Evolutionary conservation across 1,140 invertebrate species (phyloP).

Genomic region (Zaprionus taronus): DNA sequence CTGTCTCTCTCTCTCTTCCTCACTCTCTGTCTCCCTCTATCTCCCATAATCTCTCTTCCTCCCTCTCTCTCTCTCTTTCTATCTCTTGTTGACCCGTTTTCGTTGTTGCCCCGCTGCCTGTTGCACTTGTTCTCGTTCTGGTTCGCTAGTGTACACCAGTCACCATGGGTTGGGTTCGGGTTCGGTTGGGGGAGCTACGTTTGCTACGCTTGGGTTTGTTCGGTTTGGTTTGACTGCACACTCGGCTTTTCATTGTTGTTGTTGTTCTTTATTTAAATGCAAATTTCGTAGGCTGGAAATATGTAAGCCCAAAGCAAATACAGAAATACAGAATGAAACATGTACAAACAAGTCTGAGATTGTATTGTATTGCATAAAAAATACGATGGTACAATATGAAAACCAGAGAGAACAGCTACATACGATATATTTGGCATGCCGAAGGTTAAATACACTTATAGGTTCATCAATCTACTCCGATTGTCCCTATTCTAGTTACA

Average conservation of each 20-base stretch:
- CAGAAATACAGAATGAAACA: not conserved
- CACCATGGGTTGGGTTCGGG: constrained; percentile 27
- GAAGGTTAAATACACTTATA: no score
- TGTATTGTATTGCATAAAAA: no score
- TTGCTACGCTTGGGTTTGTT: constrained; percentile 31
- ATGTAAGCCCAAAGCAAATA: constrained; percentile 11
- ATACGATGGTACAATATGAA: no score
- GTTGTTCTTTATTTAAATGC: constrained; percentile 37
- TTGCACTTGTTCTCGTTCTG: constrained; percentile 71
- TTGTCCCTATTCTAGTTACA: no score
- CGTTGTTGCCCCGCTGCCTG: constrained; percentile 41
- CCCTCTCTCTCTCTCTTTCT: constrained; percentile 22
- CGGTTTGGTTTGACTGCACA: constrained; percentile 6
- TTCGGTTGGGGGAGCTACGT: constrained; percentile 17
- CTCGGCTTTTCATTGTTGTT: constrained; percentile 34
- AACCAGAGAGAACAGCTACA: no score
- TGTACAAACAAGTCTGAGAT: not conserved
- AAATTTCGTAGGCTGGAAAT: constrained; percentile 43
- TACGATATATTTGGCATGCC: no score
- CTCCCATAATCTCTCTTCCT: not conserved
- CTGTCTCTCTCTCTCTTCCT: constrained; percentile 10
- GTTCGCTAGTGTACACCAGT: constrained; percentile 40
- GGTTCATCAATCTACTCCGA: no score
- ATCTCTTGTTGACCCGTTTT: constrained; percentile 52
- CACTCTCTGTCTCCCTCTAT: constrained; percentile 6